Percentiles rank a stretch among this genome's conserved stretches.
Conservation (phyloP, 2,113 vertebrate genomes). For the Lepisosteus osseus region DNA sequence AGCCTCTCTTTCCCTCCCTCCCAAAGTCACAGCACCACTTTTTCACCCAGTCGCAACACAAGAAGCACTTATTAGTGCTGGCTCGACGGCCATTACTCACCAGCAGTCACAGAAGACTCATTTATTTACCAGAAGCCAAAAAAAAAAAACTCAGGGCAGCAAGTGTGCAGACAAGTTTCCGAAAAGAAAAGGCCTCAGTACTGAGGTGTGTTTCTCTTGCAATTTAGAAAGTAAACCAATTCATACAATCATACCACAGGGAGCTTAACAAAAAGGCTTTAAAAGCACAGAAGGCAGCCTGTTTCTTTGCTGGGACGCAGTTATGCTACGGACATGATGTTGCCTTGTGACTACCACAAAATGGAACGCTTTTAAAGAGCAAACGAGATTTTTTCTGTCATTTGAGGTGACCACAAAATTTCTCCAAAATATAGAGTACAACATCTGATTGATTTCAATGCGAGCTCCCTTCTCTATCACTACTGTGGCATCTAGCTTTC, state of each 20-base stretch:
- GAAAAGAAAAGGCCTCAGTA: neutral
- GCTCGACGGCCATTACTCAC: neutral
- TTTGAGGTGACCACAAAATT: too few species aligned
- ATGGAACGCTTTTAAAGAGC: neutral
- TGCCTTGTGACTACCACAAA: neutral
- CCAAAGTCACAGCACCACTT: slow-evolving; percentile 26
- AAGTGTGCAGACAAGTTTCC: too few species aligned
- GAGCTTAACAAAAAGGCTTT: neutral
- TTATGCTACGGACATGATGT: too few species aligned
- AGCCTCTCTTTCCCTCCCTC: neutral
- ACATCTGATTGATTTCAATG: too few species aligned
- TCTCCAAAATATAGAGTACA: too few species aligned
- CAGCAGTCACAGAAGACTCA: slow-evolving; percentile 9
- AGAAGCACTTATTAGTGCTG: slow-evolving; percentile 1
- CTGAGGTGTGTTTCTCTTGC: neutral
- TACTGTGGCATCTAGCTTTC: too few species aligned
- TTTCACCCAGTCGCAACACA: slow-evolving; percentile 9
- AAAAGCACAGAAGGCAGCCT: neutral
- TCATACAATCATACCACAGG: neutral
- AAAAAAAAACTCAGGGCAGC: neutral
- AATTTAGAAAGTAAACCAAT: neutral
- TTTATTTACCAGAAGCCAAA: slow-evolving; percentile 6
- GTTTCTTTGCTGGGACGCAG: neutral
- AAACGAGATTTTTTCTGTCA: neutral
- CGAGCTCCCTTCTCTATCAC: too few species aligned